A percentile compares a stretch with the other conserved stretches of the same genome.
Evolutionary conservation across 37 sponge, comb jelly and placozoan genomes (phyloP).

Genomic region (Cladorhizidae sp.): DNA sequence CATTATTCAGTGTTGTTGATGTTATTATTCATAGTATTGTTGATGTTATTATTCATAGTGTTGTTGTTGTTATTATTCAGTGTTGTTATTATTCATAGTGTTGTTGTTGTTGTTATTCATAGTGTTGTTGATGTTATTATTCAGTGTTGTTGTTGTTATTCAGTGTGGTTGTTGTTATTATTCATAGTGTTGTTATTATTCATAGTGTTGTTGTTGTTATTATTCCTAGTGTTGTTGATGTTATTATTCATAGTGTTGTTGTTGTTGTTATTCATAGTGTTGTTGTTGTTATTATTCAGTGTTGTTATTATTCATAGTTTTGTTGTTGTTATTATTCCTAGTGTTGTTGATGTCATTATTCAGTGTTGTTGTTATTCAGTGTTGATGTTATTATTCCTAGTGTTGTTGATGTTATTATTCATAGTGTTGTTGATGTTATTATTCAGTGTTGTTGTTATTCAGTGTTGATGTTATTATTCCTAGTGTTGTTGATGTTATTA

Average conservation of each 20-base stretch:
- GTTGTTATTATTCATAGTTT: background rate
- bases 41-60: background rate
- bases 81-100: no score
- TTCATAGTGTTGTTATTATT: background rate
- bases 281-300: no score
- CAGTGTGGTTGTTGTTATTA: background rate
- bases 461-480: background rate
- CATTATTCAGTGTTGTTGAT: no score
- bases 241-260: background rate
- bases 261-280: background rate
- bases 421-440: no score
- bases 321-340: background rate
- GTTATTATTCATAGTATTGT: background rate
- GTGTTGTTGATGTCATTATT: background rate
- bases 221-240: background rate
- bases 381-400: no score
- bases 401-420: no score
- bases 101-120: background rate
- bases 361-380: no score
- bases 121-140: background rate
- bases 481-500: background rate
- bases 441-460: no score
- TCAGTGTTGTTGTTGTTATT: background rate
- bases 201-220: background rate
- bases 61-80: background rate